Base-by-base conservation (phyloP, 2,888 invertebrate genomes). In the Anthophora plumipes region DNA sequence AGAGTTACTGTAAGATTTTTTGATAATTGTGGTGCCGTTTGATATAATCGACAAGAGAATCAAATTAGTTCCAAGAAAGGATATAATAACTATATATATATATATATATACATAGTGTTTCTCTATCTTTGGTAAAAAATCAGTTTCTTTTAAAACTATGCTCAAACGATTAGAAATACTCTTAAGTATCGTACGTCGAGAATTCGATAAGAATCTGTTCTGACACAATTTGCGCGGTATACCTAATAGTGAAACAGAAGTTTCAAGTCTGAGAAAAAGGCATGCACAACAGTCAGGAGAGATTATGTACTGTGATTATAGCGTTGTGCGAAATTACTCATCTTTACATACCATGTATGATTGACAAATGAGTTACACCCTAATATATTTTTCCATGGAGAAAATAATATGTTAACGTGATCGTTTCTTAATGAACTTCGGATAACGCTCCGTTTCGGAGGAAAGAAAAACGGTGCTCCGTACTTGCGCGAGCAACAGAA, bases 241-340 rank as follows among this genome's bases (percentile, higher is more conserved):
- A 48, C 54, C 2, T 11, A 4, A 72, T n/a, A 75, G 41, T 7
- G 20, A 17, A 46, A 37, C n/a, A 55, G 57, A 61, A 57, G 84
- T 68, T 74, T 59, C 73, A 74, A 85, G 25, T 54, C 50, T 50
- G 5, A 61, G 48, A 84, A 71, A n/a, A 66, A 85, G 80, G 69
- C 31, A 87, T 85, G 87, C 68, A 52, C 66, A 79, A 75, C 43
- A 5, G 48, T 48, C 74, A 70, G 69, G 52, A 77, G 69, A 74
- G 77, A 84, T 87, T 87, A 87, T 83, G 86, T 78, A 70, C 76
- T 77, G 78, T 82, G 83, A 85, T 78, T 75, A 22, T 69, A 84
- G 85, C 57, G 61, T 80, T 63, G 59, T 68, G 80, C 76, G 57
- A 77, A 57, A 76, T 77, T 73, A 57, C 48, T 64, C 72, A 48